A percentile compares a stretch with the other conserved stretches of the same genome.
phyloP scores from a whole-genome alignment of 2,797 vertebrate species.

The Capromys pilorides region DNA sequence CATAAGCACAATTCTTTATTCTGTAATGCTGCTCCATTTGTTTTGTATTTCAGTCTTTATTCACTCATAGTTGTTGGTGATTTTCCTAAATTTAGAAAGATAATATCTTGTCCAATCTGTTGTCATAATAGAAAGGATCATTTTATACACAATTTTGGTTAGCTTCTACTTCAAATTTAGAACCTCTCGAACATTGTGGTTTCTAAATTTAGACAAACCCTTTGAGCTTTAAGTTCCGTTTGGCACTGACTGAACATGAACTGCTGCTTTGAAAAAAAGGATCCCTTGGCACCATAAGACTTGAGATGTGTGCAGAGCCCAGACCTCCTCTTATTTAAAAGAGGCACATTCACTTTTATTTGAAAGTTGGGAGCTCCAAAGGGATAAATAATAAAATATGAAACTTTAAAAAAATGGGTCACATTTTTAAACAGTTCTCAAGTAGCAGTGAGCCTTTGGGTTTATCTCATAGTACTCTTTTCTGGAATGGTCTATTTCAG shows the following conservation, averaged over 20 bases:
- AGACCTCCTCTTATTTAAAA: constrained; percentile 56
- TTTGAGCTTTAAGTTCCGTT: constrained; percentile 75
- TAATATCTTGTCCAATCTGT: constrained; percentile 47
- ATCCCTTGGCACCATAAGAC: constrained; percentile 52
- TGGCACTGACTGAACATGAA: constrained; percentile 58
- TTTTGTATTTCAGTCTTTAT: neutral
- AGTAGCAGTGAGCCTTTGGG: constrained; percentile 35
- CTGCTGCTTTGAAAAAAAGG: constrained; percentile 66
- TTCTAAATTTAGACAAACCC: constrained; percentile 77
- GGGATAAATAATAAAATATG: constrained; percentile 67
- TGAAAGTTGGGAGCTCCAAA: constrained; percentile 43
- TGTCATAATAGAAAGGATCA: constrained; percentile 51
- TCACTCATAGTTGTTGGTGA: neutral
- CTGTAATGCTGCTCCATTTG: neutral
- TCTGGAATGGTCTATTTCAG: neutral
- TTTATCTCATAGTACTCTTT: neutral
- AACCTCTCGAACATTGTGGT: constrained; percentile 73
- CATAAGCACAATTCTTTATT: neutral
- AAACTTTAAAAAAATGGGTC: constrained; percentile 53
- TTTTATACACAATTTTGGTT: constrained; percentile 54
- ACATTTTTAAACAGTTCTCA: constrained; percentile 48
- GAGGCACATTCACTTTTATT: constrained; percentile 61
- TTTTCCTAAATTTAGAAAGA: constrained; percentile 42
- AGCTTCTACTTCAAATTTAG: constrained; percentile 71
- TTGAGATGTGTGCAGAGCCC: constrained; percentile 25